Evolutionary conservation across 2,888 invertebrate species (phyloP).

Genomic region (Pharmacophagus antenor): DNA sequence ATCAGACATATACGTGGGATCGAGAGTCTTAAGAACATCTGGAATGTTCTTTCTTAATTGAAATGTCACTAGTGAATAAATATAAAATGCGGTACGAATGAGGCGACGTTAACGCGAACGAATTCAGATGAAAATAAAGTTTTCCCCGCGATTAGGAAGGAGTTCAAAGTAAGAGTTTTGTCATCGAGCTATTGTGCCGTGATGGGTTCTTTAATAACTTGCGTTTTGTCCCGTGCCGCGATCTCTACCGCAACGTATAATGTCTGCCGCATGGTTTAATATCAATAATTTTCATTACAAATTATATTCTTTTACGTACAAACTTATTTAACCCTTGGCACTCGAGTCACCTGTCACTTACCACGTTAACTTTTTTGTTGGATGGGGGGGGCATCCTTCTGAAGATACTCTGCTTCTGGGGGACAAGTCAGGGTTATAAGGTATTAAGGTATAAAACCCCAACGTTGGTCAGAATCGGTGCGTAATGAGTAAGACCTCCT

Average conservation of each 20-base stretch:
- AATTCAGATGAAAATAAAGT: constrained; percentile 66
- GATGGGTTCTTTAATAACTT: constrained; percentile 63
- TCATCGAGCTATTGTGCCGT: constrained; percentile 65
- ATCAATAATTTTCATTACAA: background rate
- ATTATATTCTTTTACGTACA: background rate
- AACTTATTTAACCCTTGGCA: background rate
- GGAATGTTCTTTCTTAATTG: too few species aligned
- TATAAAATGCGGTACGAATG: constrained; percentile 32
- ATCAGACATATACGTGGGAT: too few species aligned
- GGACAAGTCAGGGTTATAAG: too few species aligned
- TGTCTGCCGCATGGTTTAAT: background rate
- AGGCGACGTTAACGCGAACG: constrained; percentile 35
- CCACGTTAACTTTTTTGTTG: too few species aligned
- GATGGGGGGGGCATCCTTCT: too few species aligned
- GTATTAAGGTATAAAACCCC: too few species aligned
- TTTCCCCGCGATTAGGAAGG: constrained; percentile 75
- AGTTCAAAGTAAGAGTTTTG: constrained; percentile 76
- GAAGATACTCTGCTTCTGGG: too few species aligned
- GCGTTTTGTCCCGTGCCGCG: constrained; percentile 42
- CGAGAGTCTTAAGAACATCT: too few species aligned
- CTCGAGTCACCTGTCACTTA: too few species aligned
- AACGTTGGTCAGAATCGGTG: too few species aligned
- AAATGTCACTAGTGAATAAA: too few species aligned
- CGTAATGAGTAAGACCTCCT: too few species aligned
- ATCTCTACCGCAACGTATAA: constrained; percentile 25